Base-by-base conservation (phyloP, 2,888 invertebrate species). In the Muschampia plurimacula region DNA sequence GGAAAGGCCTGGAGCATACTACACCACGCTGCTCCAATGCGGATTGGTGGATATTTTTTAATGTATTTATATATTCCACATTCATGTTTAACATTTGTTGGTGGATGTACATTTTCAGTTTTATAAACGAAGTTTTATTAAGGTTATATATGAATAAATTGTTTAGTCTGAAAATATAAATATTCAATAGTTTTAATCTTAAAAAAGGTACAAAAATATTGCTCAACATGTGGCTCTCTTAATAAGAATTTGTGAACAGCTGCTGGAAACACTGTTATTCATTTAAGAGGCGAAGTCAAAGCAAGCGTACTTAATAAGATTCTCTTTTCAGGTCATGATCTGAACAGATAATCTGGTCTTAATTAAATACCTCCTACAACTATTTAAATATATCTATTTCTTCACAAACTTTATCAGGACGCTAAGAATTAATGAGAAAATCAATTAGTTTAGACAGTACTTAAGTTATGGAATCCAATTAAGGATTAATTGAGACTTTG, bases 401-500 rank as follows among this genome's bases (percentile, higher is more conserved):
- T 15, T 9, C n/a, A 41, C 36, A 44, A 52, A 67, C 46, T 49
- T 72, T 69, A 36, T 9, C 59, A 69, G 64, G 66, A 62, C 60
- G 8, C 69, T 67, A 65, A 49, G 60, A 72, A 63, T 75, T 74
- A 69, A 72, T 62, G 66, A 36, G 65, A 74, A 73, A 78, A 73
- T 72, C 73, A 76, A 78, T 78, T 76, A 78, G 72, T 64, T 63
- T 74, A 74, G 69, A 57, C 71, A 49, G 49, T 41, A 15, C 13
- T 67, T 22, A 28, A 49, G 70, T 76, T 65, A 76, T 74, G 75
- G 69, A 1, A 73, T 74, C 71, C 67, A 77, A 77, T 76, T 74
- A 74, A 77, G 67, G 69, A 75, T 76, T 77, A 77, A 78, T 78
- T 75, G 76, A 78, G 60, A 46, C 73, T 52, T 57, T 73, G 75